phyloP scores from a whole-genome alignment of 2,888 invertebrate genomes.

The Mellilla xanthometata region DNA sequence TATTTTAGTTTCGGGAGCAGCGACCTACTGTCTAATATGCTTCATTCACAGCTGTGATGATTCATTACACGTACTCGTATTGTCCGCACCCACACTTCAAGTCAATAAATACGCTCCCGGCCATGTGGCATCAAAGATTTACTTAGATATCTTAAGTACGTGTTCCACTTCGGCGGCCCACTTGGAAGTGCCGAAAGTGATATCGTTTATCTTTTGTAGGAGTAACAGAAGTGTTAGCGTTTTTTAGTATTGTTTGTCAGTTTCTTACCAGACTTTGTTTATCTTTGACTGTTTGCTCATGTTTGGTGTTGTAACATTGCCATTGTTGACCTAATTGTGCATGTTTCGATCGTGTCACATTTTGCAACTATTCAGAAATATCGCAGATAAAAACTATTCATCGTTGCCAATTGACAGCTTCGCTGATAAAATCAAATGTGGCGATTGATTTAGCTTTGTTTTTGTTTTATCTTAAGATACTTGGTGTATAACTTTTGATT shows the following conservation, averaged over 20 bases:
- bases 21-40: slow-evolving; percentile 62
- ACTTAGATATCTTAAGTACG: slow-evolving; percentile 35
- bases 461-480: not conserved
- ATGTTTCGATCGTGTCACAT: slow-evolving; percentile 24
- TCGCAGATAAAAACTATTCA: slow-evolving; percentile 18
- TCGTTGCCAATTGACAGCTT: slow-evolving; percentile 20
- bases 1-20: slow-evolving; percentile 66
- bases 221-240: slow-evolving; percentile 32
- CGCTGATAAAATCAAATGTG: slow-evolving; percentile 17
- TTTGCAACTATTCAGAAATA: slow-evolving; percentile 11
- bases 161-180: slow-evolving; percentile 36
- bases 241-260: slow-evolving; percentile 23
- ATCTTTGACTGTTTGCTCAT: slow-evolving; percentile 24
- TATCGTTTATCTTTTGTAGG: slow-evolving; percentile 48
- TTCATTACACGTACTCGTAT: slow-evolving; percentile 51
- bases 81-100: slow-evolving; percentile 60
- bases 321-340: slow-evolving; percentile 30
- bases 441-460: not conserved
- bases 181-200: slow-evolving; percentile 47
- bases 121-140: slow-evolving; percentile 45
- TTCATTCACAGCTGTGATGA: slow-evolving; percentile 65
- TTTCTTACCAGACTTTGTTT: slow-evolving; percentile 27
- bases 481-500: not conserved
- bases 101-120: slow-evolving; percentile 35
- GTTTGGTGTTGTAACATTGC: slow-evolving; percentile 24